Evolutionary conservation across 2,888 invertebrate genomes (phyloP).

Genomic region (Matsumyia berberina): DNA sequence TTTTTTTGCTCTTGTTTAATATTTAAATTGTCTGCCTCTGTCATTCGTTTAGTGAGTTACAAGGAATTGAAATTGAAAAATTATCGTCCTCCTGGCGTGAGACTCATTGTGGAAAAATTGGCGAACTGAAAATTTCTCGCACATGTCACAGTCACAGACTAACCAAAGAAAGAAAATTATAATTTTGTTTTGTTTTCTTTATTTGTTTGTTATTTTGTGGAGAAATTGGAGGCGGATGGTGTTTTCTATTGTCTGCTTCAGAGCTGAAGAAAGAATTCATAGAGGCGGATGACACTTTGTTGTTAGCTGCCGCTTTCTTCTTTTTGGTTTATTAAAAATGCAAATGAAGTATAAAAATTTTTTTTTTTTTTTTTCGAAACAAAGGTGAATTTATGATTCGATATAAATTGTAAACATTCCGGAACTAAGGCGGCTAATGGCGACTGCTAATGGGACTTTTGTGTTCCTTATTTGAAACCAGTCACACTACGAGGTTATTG

Average conservation of each 20-base stretch:
- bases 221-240: constrained; percentile 38
- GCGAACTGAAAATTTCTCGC: constrained; percentile 53
- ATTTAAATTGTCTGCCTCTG: constrained; percentile 61
- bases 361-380: neutral
- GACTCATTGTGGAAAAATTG: constrained; percentile 48
- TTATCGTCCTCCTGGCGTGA: constrained; percentile 4
- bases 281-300: constrained; percentile 14
- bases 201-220: constrained; percentile 23
- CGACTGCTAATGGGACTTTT: neutral
- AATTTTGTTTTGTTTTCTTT: constrained; percentile 44
- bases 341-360: constrained; percentile 25
- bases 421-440: neutral
- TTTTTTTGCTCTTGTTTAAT: constrained; percentile 29
- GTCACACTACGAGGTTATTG: no score
- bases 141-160: constrained; percentile 46
- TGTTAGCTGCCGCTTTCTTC: constrained; percentile 16
- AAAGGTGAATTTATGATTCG: constrained; percentile 15
- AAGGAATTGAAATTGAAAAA: constrained; percentile 46
- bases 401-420: neutral
- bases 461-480: neutral
- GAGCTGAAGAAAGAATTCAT: constrained; percentile 6
- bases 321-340: constrained; percentile 52
- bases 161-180: constrained; percentile 42
- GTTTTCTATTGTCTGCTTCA: constrained; percentile 34
- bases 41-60: constrained; percentile 32